These are phyloP conservation scores for Falco columbarius DNA, from an alignment of 2,797 vertebrate genomes.

Conservation along the genomic window DNA sequence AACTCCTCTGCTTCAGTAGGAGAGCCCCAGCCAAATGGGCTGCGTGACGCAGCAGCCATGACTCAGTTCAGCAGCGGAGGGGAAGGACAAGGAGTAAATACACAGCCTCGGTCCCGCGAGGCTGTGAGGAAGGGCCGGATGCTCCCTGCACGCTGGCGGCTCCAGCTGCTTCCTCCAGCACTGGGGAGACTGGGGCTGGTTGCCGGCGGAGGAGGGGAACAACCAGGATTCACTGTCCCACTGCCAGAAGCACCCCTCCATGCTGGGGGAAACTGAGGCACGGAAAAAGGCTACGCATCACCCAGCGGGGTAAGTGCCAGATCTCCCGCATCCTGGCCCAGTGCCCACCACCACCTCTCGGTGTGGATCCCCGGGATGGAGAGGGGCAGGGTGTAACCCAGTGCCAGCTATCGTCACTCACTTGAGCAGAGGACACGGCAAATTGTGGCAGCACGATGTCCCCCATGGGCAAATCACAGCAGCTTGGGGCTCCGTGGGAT, in stretches of 20 bases:
- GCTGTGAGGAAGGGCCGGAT: not conserved
- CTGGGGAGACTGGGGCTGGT: not conserved
- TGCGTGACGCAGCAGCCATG: not conserved
- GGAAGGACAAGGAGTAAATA: not conserved
- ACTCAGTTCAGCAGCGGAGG: not conserved
- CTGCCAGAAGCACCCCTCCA: not conserved
- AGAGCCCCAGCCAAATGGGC: not conserved
- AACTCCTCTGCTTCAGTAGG: not conserved
- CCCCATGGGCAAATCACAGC: rapidly evolving
- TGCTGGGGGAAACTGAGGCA: not conserved
- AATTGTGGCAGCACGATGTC: not conserved
- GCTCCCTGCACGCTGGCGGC: rapidly evolving
- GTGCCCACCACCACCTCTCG: not conserved
- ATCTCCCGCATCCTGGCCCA: not conserved
- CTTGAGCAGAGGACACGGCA: rapidly evolving
- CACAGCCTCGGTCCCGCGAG: rapidly evolving
- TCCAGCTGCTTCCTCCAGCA: not conserved
- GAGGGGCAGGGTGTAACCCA: not conserved
- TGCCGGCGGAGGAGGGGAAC: not conserved
- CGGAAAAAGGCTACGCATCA: rapidly evolving
- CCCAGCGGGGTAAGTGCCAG: rapidly evolving
- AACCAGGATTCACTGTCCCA: not conserved
- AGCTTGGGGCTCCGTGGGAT: rapidly evolving
- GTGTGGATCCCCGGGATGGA: not conserved
- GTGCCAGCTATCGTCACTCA: rapidly evolving